Evolutionary conservation across 2,113 vertebrate genomes (phyloP).

Genomic region (Xiphias gladius): DNA sequence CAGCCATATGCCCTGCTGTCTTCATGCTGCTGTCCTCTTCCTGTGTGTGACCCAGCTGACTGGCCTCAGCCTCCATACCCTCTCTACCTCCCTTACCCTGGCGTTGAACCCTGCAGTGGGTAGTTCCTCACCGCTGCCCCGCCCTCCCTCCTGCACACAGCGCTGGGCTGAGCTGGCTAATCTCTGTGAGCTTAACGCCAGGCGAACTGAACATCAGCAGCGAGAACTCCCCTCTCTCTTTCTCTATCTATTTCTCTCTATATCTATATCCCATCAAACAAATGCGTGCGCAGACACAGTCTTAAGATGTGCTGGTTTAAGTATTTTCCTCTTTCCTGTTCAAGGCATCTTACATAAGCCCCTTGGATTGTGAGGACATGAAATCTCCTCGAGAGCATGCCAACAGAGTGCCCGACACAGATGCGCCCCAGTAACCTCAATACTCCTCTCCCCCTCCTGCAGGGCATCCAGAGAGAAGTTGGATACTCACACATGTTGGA

Average conservation of each 20-base stretch:
- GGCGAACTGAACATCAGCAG: conserved; percentile 59
- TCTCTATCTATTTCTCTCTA: conserved; percentile 50
- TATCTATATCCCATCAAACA: conserved; percentile 67
- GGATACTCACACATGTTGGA: conserved; percentile 55
- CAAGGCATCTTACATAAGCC: conserved; percentile 70
- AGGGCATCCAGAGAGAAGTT: conserved; percentile 55
- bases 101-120: conserved; percentile 65
- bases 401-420: conserved; percentile 56
- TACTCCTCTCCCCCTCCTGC: conserved; percentile 29
- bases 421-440: conserved; percentile 64
- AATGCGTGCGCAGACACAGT: conserved; percentile 46
- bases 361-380: conserved; percentile 61
- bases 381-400: conserved; percentile 64
- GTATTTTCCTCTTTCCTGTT: conserved; percentile 60
- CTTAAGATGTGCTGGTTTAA: conserved; percentile 60
- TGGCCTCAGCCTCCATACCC: conserved; percentile 33
- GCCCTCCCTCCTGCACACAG: conserved; percentile 23
- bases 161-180: conserved; percentile 69
- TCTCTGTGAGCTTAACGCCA: conserved; percentile 71
- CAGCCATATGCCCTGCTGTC: conserved; percentile 16
- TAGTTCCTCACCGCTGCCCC: conserved; percentile 58
- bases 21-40: conserved; percentile 21
- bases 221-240: conserved; percentile 52
- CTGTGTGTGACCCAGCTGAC: conserved; percentile 48
- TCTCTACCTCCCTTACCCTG: conserved; percentile 58